Evolutionary conservation across 1,140 invertebrate species (phyloP).

Genomic region (Zeugodacus cucurbitae): DNA sequence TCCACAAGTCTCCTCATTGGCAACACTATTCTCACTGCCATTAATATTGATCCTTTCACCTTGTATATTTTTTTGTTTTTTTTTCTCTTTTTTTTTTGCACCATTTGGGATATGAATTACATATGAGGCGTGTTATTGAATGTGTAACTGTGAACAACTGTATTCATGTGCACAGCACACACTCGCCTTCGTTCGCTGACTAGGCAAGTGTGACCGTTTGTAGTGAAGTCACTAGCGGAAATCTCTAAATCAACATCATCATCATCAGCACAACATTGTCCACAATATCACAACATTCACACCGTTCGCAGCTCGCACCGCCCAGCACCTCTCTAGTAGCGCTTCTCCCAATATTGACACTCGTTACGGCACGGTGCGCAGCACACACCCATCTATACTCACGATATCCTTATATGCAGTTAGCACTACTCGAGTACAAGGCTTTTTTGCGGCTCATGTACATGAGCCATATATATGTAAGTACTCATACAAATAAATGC

Average conservation of each 20-base stretch:
- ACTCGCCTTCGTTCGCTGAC: not conserved
- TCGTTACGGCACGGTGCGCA: not conserved
- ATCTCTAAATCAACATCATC: not conserved
- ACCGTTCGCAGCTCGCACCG: too few relatives aligned
- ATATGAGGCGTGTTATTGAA: not conserved
- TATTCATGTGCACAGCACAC: not conserved
- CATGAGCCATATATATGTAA: not conserved
- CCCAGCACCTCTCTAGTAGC: not conserved
- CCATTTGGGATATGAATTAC: not conserved
- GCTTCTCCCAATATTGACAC: not conserved
- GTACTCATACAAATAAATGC: not conserved
- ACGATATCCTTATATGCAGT: not conserved
- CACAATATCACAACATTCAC: not conserved
- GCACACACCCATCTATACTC: not conserved
- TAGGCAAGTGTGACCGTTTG: not conserved
- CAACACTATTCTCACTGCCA: too few relatives aligned
- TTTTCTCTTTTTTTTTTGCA: too few relatives aligned
- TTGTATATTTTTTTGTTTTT: too few relatives aligned
- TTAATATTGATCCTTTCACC: too few relatives aligned
- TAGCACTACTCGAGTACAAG: not conserved
- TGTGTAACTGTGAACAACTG: not conserved
- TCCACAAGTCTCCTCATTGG: too few relatives aligned
- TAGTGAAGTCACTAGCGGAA: not conserved
- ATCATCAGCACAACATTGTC: not conserved
- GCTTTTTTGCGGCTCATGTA: too few relatives aligned